Percentiles rank a stretch among this genome's conserved stretches.
phyloP scores from a whole-genome alignment of 2,113 vertebrate species.

The Pagrus major region DNA sequence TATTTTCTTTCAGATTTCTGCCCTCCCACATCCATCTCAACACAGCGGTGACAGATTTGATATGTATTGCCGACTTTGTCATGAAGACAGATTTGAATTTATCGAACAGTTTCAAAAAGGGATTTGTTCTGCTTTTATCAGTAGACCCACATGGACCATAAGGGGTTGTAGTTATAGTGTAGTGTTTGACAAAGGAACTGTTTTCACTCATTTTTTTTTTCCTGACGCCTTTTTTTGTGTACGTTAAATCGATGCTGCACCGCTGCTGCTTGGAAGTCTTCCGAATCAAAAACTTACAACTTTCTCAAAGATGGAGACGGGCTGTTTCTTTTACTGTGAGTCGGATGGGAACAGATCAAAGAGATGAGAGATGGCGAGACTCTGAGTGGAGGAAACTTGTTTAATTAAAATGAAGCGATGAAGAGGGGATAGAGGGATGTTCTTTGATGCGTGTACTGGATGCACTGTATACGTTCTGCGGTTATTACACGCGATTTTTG shows the following conservation, averaged over 20 bases:
- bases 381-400: slow-evolving; percentile 76
- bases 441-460: slow-evolving; percentile 82
- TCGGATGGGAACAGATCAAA: slow-evolving; percentile 81
- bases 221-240: slow-evolving; percentile 44
- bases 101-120: slow-evolving; percentile 73
- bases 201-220: slow-evolving; percentile 31
- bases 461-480: slow-evolving; percentile 64
- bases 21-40: slow-evolving; percentile 68
- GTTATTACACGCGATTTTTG: slow-evolving; percentile 76
- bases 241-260: not conserved
- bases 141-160: slow-evolving; percentile 23
- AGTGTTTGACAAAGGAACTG: slow-evolving; percentile 34
- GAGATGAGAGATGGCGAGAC: slow-evolving; percentile 68
- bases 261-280: slow-evolving; percentile 38
- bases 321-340: slow-evolving; percentile 54
- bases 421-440: slow-evolving; percentile 55
- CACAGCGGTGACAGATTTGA: slow-evolving; percentile 74
- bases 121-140: slow-evolving; percentile 65
- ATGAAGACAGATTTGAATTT: slow-evolving; percentile 75
- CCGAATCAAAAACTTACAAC: slow-evolving; percentile 66
- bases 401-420: slow-evolving; percentile 82
- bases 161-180: slow-evolving; percentile 39
- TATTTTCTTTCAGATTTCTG: slow-evolving; percentile 76
- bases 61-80: slow-evolving; percentile 74
- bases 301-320: slow-evolving; percentile 69